phyloP scores from a whole-genome alignment of 1,140 invertebrate genomes.

The Euura saliciscinereae region DNA sequence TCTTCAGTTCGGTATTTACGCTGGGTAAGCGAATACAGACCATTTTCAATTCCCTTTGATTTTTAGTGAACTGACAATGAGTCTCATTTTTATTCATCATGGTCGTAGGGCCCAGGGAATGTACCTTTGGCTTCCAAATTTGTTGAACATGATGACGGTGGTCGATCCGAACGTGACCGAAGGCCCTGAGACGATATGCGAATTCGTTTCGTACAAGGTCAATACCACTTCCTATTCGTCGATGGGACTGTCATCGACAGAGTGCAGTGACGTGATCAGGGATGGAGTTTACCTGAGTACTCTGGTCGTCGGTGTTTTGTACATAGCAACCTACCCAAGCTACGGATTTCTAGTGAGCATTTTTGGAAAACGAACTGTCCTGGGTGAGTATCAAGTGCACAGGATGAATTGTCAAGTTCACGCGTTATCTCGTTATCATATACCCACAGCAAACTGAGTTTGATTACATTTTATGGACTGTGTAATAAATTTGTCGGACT shows the following conservation, averaged over 20 bases:
- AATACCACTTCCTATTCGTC: not conserved
- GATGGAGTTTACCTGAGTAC: not conserved
- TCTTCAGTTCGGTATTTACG: conserved; percentile 70
- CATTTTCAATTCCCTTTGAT: no score
- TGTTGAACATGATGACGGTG: not conserved
- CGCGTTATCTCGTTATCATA: no score
- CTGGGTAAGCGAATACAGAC: conserved; percentile 25
- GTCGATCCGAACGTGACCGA: not conserved
- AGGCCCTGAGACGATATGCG: not conserved
- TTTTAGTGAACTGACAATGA: no score
- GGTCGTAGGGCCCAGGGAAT: not conserved
- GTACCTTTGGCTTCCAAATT: not conserved
- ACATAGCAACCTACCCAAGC: not conserved
- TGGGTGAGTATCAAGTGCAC: conserved; percentile 13
- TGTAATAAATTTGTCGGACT: no score
- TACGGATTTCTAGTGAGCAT: conserved; percentile 33
- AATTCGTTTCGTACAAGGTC: not conserved
- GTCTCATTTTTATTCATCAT: not conserved
- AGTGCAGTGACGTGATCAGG: not conserved
- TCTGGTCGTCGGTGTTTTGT: not conserved
- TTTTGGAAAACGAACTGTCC: conserved; percentile 44
- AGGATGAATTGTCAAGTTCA: no score
- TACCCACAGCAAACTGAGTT: no score
- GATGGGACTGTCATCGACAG: not conserved
- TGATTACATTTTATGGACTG: no score